A percentile compares a stretch with the other conserved stretches of the same genome.
Conservation (phyloP, 2,888 invertebrate genomes). For the Disparrhopalites patrizii region DNA sequence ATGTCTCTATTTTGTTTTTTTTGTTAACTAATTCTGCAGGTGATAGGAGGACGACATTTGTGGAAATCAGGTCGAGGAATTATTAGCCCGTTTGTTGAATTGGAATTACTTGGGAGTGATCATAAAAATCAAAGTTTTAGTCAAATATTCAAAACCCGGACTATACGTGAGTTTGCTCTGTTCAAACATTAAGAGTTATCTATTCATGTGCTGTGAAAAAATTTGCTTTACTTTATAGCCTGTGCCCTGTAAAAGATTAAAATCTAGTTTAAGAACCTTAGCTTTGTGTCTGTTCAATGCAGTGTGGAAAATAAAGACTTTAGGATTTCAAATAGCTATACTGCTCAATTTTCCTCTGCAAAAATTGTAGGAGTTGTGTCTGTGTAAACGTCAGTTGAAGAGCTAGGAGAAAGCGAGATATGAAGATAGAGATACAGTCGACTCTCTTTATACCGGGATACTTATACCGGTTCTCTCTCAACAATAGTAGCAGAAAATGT, state of each 20-base stretch:
- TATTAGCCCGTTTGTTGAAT: slow-evolving; percentile 84
- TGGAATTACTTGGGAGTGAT: slow-evolving; percentile 83
- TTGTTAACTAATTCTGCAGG: slow-evolving; percentile 49
- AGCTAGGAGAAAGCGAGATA: too few species aligned
- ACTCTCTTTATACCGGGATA: too few species aligned
- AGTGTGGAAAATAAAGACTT: neutral
- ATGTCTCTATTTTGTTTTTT: slow-evolving; percentile 1
- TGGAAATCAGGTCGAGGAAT: slow-evolving; percentile 73
- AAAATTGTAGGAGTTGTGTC: too few species aligned
- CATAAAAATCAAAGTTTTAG: slow-evolving; percentile 64
- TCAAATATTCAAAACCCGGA: slow-evolving; percentile 78
- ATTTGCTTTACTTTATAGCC: too few species aligned
- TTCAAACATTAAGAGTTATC: neutral
- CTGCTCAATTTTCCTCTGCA: too few species aligned
- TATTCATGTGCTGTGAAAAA: too few species aligned
- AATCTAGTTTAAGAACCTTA: neutral
- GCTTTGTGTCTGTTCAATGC: slow-evolving; percentile 2
- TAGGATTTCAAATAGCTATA: too few species aligned
- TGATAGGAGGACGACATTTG: slow-evolving; percentile 87
- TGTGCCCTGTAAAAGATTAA: too few species aligned
- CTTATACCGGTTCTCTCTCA: too few species aligned
- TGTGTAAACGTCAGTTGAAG: too few species aligned
- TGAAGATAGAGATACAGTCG: too few species aligned
- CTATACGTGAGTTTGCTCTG: slow-evolving; percentile 64
- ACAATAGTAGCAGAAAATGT: too few species aligned